These are phyloP conservation scores for Podilymbus podiceps DNA, from an alignment of 2,113 vertebrate species.

Conservation along the genomic window DNA sequence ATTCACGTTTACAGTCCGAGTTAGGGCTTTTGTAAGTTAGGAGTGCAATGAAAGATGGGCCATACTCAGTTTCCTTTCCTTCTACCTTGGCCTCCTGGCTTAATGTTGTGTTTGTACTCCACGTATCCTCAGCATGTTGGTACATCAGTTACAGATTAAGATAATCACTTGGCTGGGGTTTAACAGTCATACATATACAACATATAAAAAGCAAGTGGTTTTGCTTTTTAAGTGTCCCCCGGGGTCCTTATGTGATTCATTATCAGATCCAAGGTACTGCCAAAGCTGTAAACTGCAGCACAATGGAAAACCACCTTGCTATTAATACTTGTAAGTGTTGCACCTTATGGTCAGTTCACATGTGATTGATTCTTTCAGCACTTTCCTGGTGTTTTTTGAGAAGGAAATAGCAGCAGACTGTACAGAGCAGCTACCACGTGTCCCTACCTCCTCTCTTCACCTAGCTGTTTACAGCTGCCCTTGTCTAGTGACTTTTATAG, in stretches of 20 bases:
- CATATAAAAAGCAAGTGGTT: neutral
- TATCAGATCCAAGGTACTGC: neutral
- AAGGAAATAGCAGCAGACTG: neutral
- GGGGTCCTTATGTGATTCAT: neutral
- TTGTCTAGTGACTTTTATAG: slow-evolving; percentile 1
- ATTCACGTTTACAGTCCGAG: neutral
- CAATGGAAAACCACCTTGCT: neutral
- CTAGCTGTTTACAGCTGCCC: slow-evolving; percentile 35
- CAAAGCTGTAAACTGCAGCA: neutral
- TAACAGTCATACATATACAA: neutral
- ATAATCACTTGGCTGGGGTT: neutral
- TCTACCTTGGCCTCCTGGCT: neutral
- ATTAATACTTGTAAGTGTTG: fast-evolving
- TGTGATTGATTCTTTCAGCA: neutral
- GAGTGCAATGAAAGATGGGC: neutral
- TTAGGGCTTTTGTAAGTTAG: neutral
- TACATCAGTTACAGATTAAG: neutral
- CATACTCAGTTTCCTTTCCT: neutral
- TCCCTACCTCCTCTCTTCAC: neutral
- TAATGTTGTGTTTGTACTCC: neutral
- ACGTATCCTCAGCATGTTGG: neutral
- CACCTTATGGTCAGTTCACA: neutral
- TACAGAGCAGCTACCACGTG: neutral
- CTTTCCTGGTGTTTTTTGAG: neutral
- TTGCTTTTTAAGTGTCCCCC: neutral